phyloP scores from a whole-genome alignment of 1,140 invertebrate genomes.

The Ptiloglossa arizonensis region DNA sequence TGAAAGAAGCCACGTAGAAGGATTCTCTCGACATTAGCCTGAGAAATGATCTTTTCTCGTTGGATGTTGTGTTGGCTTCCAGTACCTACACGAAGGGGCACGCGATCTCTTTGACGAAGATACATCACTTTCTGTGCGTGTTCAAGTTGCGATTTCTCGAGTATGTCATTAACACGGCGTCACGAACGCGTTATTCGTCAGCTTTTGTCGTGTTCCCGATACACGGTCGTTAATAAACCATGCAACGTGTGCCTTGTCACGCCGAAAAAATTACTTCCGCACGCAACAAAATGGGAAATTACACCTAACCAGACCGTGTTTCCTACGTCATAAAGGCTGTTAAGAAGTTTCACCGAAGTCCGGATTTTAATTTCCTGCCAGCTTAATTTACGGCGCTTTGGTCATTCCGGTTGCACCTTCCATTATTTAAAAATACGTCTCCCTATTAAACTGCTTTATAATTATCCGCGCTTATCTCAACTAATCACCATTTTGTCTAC shows the following conservation, averaged over 20 bases:
- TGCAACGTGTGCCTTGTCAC: background rate
- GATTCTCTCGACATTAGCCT: conserved; percentile 5
- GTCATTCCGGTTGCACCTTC: background rate
- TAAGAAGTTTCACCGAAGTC: background rate
- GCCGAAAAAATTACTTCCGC: background rate
- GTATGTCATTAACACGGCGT: conserved; percentile 50
- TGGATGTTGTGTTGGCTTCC: background rate
- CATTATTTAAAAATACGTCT: background rate
- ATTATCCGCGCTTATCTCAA: too few relatives aligned
- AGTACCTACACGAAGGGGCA: background rate
- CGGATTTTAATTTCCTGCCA: background rate
- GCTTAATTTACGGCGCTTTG: background rate
- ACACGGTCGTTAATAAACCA: conserved; percentile 34
- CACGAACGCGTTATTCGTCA: conserved; percentile 39
- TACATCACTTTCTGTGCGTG: conserved; percentile 33
- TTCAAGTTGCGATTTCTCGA: conserved; percentile 37
- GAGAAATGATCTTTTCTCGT: background rate
- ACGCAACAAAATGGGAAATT: background rate
- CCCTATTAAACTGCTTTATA: too few relatives aligned
- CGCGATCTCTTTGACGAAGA: background rate
- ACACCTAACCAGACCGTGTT: too few relatives aligned
- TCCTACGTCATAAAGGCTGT: background rate
- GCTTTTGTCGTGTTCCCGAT: conserved; percentile 9
- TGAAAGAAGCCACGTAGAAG: background rate
- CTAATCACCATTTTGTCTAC: too few relatives aligned